Conservation (phyloP, 53 echinoderm and acorn worm genomes). For the Echinarachnius parma region DNA sequence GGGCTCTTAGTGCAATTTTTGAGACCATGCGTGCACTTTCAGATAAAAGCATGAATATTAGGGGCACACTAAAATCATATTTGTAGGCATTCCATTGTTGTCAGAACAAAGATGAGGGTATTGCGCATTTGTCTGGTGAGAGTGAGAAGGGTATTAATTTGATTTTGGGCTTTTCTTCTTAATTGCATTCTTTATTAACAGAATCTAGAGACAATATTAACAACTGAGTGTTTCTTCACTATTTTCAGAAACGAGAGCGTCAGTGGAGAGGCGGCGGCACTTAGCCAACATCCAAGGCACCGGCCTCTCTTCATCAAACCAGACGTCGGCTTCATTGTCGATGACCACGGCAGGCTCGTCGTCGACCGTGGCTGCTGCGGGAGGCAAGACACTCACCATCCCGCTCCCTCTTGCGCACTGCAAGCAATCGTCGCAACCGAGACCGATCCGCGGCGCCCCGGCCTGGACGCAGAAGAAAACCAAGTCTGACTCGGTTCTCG, state of each 20-base stretch:
- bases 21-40: too few species aligned
- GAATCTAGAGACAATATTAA: too few species aligned
- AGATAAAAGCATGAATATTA: too few species aligned
- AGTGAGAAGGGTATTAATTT: too few species aligned
- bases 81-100: too few species aligned
- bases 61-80: too few species aligned
- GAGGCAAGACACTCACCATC: constrained; percentile 25
- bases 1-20: too few species aligned
- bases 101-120: too few species aligned
- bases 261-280: constrained; percentile 76
- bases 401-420: constrained; percentile 27
- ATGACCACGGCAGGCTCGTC: background rate
- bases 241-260: constrained; percentile 85
- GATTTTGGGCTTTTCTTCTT: too few species aligned
- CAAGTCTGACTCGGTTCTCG: constrained; percentile 28
- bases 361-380: background rate
- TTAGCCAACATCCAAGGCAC: constrained; percentile 27
- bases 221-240: too few species aligned
- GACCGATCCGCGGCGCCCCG: background rate
- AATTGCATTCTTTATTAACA: too few species aligned
- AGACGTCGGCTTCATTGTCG: background rate
- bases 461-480: constrained; percentile 8
- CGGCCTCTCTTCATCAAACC: constrained; percentile 9
- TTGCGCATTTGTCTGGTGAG: too few species aligned
- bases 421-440: constrained; percentile 13